Evolutionary conservation across 2,888 invertebrate genomes (phyloP).

Genomic region (Endotricha flammealis): DNA sequence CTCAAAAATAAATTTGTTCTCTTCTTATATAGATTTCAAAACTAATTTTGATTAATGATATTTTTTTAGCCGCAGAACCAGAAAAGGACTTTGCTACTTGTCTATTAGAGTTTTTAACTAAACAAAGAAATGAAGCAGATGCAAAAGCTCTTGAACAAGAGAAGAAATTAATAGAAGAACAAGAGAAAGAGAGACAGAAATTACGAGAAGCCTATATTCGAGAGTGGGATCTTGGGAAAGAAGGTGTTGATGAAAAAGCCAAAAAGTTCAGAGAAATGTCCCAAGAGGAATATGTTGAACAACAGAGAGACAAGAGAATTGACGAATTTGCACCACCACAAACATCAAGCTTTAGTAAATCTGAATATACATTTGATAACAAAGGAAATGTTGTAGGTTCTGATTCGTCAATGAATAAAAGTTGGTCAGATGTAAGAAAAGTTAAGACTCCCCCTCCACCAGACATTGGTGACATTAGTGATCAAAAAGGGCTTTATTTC

Average conservation of each 20-base stretch:
- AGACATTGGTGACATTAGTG: constrained; percentile 32
- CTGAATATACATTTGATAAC: constrained; percentile 44
- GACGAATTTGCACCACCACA: constrained; percentile 88
- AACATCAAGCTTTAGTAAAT: constrained; percentile 29
- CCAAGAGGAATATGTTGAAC: constrained; percentile 87
- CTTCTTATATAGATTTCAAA: too few relatives aligned
- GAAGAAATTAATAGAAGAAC: constrained; percentile 53
- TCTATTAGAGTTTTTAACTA: constrained; percentile 60
- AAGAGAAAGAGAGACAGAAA: constrained; percentile 70
- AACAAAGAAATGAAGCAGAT: constrained; percentile 71
- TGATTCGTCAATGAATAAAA: constrained; percentile 33
- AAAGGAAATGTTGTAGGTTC: constrained; percentile 39
- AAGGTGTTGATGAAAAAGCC: constrained; percentile 70
- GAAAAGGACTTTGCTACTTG: constrained; percentile 60
- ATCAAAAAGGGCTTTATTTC: constrained; percentile 58
- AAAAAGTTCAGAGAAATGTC: constrained; percentile 78
- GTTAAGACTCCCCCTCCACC: constrained; percentile 42
- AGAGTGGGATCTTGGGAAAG: constrained; percentile 87
- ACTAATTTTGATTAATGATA: constrained; percentile 2
- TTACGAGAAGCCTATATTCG: constrained; percentile 77
- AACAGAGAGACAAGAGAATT: constrained; percentile 83
- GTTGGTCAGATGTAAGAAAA: constrained; percentile 59
- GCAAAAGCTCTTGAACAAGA: constrained; percentile 60
- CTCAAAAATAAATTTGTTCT: constrained; percentile 8
- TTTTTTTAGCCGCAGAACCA: constrained; percentile 45